Conservation (phyloP, 2,888 invertebrate genomes). For the Congeria kusceri region DNA sequence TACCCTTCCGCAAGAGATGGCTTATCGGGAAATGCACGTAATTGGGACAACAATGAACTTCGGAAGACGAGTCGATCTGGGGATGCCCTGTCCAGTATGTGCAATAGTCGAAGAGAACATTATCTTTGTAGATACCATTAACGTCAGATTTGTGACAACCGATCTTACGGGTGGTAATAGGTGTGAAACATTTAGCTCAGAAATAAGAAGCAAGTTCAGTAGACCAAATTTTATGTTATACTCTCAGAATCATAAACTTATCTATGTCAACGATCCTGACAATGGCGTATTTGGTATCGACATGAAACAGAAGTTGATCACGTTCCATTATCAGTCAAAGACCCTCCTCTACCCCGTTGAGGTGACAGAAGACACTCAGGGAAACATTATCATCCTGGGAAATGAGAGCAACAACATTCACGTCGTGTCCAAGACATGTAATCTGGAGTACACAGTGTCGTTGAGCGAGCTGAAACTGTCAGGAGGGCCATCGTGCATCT, state of each 20-base stretch:
- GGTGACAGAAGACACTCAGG: not conserved
- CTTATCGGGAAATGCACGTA: not conserved
- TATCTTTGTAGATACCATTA: no score
- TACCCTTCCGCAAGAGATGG: not conserved
- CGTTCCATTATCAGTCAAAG: no score
- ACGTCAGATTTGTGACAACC: no score
- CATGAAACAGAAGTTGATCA: not conserved
- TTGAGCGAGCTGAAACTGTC: not conserved
- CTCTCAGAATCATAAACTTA: no score
- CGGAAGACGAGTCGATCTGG: not conserved
- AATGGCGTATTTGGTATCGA: not conserved
- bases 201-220: no score
- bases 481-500: no score
- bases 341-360: not conserved
- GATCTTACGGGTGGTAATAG: no score
- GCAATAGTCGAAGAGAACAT: no score
- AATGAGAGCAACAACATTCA: slow-evolving; percentile 5
- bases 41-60: not conserved
- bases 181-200: no score
- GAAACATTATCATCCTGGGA: slow-evolving; percentile 5
- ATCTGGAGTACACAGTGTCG: not conserved
- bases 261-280: not conserved
- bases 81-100: not conserved
- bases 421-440: not conserved
- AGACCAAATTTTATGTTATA: no score